Percentiles rank a stretch among this genome's conserved stretches.
Conservation (phyloP, 2,797 vertebrate genomes). For the Ammospiza maritima region DNA sequence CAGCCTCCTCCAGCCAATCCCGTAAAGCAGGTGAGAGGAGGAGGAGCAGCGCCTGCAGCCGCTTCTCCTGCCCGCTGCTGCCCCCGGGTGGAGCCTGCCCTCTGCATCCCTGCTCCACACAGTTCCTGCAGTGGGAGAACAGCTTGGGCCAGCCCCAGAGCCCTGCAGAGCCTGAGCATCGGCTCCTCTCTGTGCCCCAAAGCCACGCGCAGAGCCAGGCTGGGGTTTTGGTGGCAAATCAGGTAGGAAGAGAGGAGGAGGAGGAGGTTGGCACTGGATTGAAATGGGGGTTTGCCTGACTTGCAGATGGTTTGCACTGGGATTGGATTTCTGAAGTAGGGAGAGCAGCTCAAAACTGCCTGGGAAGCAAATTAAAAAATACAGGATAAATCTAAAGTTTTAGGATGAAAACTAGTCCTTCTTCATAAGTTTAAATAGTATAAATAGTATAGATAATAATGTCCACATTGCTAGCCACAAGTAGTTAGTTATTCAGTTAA, state of each 20-base stretch:
- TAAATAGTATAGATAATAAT: not conserved
- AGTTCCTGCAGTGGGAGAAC: not conserved
- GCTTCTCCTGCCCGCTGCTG: too few species aligned
- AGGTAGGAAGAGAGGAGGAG: not conserved
- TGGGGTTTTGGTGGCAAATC: too few species aligned
- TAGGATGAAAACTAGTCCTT: not conserved
- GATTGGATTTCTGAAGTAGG: not conserved
- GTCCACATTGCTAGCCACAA: not conserved
- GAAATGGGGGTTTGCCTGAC: not conserved
- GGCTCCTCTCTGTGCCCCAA: not conserved
- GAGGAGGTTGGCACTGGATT: not conserved
- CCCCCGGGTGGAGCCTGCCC: too few species aligned
- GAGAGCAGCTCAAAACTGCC: not conserved
- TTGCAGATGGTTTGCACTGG: not conserved
- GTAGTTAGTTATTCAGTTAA: not conserved
- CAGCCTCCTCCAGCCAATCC: constrained; percentile 66
- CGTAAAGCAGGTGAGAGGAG: constrained; percentile 75
- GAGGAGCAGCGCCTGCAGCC: too few species aligned
- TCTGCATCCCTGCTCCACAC: too few species aligned
- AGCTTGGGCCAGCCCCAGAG: too few species aligned
- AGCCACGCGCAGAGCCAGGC: not conserved
- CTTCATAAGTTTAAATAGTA: not conserved
- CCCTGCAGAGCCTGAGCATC: too few species aligned
- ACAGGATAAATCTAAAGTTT: not conserved
- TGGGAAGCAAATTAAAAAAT: not conserved